phyloP scores from a whole-genome alignment of 2,797 vertebrate species.

The Alexandromys oeconomus region DNA sequence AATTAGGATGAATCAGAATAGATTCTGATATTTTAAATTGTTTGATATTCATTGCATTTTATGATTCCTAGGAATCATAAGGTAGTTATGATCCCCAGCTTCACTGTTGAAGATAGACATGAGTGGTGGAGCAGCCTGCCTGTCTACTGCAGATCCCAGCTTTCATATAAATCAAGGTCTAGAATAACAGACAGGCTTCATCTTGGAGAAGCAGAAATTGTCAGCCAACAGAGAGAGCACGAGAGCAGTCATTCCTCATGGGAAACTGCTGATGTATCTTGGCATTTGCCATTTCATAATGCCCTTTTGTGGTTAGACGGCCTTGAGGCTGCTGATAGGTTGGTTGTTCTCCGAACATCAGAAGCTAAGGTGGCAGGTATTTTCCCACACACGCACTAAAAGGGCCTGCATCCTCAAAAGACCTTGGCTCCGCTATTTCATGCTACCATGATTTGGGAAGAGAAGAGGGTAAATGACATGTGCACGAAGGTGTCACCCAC shows the following conservation, averaged over 20 bases:
- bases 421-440: background rate
- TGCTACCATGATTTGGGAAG: background rate
- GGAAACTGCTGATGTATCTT: background rate
- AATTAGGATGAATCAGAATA: background rate
- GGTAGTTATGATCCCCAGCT: background rate
- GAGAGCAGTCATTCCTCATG: background rate
- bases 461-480: background rate
- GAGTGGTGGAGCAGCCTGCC: background rate
- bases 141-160: background rate
- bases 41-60: background rate
- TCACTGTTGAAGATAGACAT: background rate
- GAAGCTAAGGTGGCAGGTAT: background rate
- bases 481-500: background rate
- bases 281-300: background rate
- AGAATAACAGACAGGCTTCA: background rate
- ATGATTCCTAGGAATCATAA: background rate
- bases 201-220: background rate
- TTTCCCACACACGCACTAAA: background rate
- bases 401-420: background rate
- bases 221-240: background rate
- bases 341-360: background rate
- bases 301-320: background rate
- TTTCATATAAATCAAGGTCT: background rate
- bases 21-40: constrained; percentile 20
- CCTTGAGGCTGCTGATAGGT: background rate